These are phyloP conservation scores for Dendrocincla tyrannina DNA, from an alignment of 2,797 vertebrate genomes.

Conservation along the genomic window DNA sequence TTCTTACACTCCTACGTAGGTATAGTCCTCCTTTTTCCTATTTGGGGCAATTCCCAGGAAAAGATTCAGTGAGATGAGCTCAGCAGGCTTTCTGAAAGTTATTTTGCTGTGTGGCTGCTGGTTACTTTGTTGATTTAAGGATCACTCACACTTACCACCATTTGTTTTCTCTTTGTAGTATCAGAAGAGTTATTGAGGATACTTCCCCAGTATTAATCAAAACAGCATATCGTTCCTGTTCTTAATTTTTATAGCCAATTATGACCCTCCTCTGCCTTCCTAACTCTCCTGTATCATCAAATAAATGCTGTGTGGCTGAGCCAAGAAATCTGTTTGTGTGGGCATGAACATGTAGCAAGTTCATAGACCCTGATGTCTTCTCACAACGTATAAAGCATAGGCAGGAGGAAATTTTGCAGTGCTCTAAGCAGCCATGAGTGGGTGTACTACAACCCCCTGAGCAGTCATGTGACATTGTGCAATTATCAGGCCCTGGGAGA, in stretches of 20 bases:
- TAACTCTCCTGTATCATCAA: neutral
- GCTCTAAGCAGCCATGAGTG: neutral
- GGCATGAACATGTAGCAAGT: neutral
- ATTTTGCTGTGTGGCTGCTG: fast-evolving
- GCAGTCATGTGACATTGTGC: neutral
- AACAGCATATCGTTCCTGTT: neutral
- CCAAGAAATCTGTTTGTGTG: slow-evolving; percentile 11
- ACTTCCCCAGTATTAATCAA: neutral
- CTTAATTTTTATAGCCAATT: neutral
- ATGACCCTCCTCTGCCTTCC: neutral
- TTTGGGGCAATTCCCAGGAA: neutral
- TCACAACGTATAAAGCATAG: neutral
- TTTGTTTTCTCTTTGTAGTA: neutral
- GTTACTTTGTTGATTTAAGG: neutral
- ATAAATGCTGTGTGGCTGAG: neutral
- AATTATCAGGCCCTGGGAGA: neutral
- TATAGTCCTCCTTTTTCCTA: neutral
- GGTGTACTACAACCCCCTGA: neutral
- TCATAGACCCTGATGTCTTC: neutral
- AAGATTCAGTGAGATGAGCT: neutral
- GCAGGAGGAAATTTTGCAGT: neutral
- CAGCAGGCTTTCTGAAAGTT: neutral
- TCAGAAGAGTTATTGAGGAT: neutral
- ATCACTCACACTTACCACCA: neutral
- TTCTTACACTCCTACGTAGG: neutral